Base-by-base conservation (phyloP, 53 echinoderm and acorn worm genomes). In the Holothuria scabra region DNA sequence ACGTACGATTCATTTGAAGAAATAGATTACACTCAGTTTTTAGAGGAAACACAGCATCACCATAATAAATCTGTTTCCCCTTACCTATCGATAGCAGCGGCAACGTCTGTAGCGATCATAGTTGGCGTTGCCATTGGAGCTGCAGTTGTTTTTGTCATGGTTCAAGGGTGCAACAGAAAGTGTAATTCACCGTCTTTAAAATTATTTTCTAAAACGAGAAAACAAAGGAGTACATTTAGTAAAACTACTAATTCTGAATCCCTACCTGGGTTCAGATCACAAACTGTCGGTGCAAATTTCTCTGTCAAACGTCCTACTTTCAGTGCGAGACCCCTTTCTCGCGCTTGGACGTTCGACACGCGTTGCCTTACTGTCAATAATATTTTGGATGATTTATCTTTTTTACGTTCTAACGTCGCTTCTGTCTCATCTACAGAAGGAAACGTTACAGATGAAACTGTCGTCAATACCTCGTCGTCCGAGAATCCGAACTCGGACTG, bases 341-440 rank as follows among this genome's bases (percentile, higher is more conserved):
- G 56, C 5, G 23, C 76, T 12, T 76, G 76, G 76, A 76, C 76
- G 48, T 76, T 56, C 49, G 76, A 76, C 76, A 52, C 76, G 12
- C 23, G 76, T 3, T 76, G 49, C 46, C 49, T 76, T 28, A 13
- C 48, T 13, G 49, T 56, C 23, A 76, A 48, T 29, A 76, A 52
- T 30, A 76, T 76, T 28, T 56, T 76, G 37, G 76, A 76, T 24
- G 76, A 76, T 48, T 52, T 76, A 46, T 76, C 76, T 46, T 22
- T 76, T 7, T 28, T 76, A 25, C 76, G 55, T 19, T 25, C 25
- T 52, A 56, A 52, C 56, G 23, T 28, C 28, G 18, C 49, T 23
- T 52, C 56, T 52, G 18, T 12, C 16, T 56, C 76, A 0, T 48
- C 49, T 11, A 28, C 44, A 2, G 52, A 76, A 52, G 76, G 76